phyloP scores from a whole-genome alignment of 2,888 invertebrate species.

The Caenorhabditis drosophilae region DNA sequence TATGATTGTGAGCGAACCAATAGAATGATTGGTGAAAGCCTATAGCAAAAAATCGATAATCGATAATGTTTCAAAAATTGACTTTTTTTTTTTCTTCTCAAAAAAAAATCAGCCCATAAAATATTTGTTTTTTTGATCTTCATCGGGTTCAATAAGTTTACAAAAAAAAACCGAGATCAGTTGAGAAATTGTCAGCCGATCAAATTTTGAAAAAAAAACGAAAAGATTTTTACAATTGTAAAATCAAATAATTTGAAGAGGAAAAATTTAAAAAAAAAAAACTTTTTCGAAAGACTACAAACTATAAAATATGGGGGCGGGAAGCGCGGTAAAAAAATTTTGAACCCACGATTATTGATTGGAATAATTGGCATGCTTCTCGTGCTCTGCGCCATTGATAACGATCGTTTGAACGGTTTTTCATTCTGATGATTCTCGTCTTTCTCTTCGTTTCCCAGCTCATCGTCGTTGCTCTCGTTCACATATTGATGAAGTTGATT shows the following conservation, averaged over 20 bases:
- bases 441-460: conserved; percentile 23
- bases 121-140: no score
- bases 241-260: no score
- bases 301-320: no score
- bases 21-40: conserved; percentile 51
- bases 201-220: no score
- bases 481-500: conserved; percentile 11
- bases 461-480: conserved; percentile 10
- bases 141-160: no score
- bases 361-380: conserved; percentile 23
- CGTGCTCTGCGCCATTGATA: conserved; percentile 28
- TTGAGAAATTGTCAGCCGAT: no score
- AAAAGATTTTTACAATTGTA: no score
- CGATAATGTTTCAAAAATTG: not conserved
- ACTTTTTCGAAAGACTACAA: no score
- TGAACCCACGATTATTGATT: conserved; percentile 22
- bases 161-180: no score
- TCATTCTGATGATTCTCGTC: conserved; percentile 17
- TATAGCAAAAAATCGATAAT: conserved; percentile 15
- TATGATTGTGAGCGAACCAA: conserved; percentile 48
- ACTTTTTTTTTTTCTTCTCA: not conserved
- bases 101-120: no score
- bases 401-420: conserved; percentile 9
- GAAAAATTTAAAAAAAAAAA: no score
- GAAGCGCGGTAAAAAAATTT: no score